A percentile compares a stretch with the other conserved stretches of the same genome.
These are phyloP conservation scores for Aphelocoma californica DNA, from an alignment of 2,797 vertebrate genomes.

Conservation along the genomic window DNA sequence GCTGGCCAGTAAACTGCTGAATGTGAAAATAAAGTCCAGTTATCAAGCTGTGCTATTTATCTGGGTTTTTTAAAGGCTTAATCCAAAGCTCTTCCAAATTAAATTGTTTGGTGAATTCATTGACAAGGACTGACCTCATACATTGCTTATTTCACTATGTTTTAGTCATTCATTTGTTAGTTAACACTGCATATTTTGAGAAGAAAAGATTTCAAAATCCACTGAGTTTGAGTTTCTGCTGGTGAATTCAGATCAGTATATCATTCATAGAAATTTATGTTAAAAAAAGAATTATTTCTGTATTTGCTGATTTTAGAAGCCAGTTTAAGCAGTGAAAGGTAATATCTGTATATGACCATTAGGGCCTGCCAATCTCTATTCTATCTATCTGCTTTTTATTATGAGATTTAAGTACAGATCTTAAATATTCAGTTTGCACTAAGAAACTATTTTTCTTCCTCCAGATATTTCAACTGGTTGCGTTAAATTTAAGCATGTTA, in stretches of 20 bases:
- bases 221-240: not conserved
- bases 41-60: not conserved
- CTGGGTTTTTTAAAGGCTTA: not conserved
- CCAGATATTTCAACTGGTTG: not conserved
- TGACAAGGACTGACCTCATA: not conserved
- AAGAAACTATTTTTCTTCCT: not conserved
- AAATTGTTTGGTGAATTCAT: not conserved
- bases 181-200: not conserved
- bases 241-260: not conserved
- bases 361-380: not conserved
- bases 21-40: not conserved
- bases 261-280: not conserved
- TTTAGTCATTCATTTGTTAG: not conserved
- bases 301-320: not conserved
- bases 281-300: fast-evolving
- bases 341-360: not conserved
- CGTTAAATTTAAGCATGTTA: not conserved
- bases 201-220: not conserved
- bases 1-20: not conserved
- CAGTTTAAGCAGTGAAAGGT: not conserved
- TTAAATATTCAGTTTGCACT: not conserved
- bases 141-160: not conserved
- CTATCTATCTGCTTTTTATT: not conserved
- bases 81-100: not conserved
- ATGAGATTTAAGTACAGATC: not conserved